These are phyloP conservation scores for Alosa sapidissima DNA, from an alignment of 2,797 vertebrate species.

Conservation along the genomic window DNA sequence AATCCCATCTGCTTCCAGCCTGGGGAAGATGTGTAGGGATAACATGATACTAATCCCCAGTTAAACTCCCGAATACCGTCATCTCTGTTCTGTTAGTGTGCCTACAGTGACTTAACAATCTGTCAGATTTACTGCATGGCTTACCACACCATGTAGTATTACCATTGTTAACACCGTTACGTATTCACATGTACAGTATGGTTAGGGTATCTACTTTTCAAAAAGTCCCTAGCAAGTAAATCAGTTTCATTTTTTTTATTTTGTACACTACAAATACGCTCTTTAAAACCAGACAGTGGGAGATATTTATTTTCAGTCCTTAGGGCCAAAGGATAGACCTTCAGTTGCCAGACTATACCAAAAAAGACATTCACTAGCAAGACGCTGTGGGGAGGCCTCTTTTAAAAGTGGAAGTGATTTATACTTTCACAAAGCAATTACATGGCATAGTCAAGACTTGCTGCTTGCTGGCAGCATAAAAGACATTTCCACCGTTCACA, in stretches of 20 bases:
- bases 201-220: neutral
- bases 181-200: neutral
- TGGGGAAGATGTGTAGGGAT: neutral
- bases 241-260: neutral
- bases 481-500: neutral
- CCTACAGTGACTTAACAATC: slow-evolving; percentile 9
- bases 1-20: slow-evolving; percentile 10
- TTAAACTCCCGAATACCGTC: neutral
- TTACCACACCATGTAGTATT: neutral
- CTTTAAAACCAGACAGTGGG: neutral
- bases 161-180: neutral
- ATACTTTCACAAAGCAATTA: neutral
- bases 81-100: neutral
- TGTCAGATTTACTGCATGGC: neutral
- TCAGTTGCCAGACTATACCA: neutral
- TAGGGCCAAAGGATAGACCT: neutral
- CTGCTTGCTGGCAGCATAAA: neutral
- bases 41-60: neutral
- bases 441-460: neutral
- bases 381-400: neutral
- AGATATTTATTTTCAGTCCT: neutral
- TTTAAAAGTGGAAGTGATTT: neutral
- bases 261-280: neutral
- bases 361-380: neutral
- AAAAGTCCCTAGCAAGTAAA: neutral